Evolutionary conservation across 2,113 vertebrate genomes (phyloP), one percentile per base, ranked within the genome.

Genomic region (Aramus guarauna): DNA sequence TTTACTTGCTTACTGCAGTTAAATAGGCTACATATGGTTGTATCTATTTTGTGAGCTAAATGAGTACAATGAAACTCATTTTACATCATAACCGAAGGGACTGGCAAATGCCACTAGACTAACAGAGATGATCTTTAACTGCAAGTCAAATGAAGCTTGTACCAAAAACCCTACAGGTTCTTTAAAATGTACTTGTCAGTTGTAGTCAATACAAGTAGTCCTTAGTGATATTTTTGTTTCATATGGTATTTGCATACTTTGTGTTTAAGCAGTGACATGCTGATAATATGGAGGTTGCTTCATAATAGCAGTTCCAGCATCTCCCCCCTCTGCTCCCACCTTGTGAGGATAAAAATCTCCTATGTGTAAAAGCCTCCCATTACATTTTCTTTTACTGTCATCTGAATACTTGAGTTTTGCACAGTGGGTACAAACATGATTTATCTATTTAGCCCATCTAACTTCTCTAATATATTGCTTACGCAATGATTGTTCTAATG

Each of bases 1-100:
- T 91, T 88, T 93, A 60, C 74, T 95, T 85, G 29, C 43, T 87
- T 58, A 17, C 47, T 94, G 56, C 69, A 90, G 89, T 45, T 73
- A 96, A 93, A 74, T 71, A 93, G 45, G 62, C 95, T 97, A 94
- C 58, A 48, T 58, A 36, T 36, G 86, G 59, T 76, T 96, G 84
- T 94, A 64, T 88, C 86, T 75, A 84, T 85, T 94, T 95, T 96
- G 72, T 92, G 87, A 97, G 73, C 86, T 97, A 97, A 98, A 95
- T 89, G 91, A 78, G 34, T 91, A 89, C 64, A 69, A 4, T 78
- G 19, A 92, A 94, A 76, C 11, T 5, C 9, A 53, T 76, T 81
- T 91, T 82, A 96, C 78, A 64, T 52, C 23, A 69, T 58, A 94
- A 85, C 56, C 47, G 37, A 75, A 69, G 62, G 69, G 58, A 85